Conservation (phyloP, 2,113 vertebrate genomes). For the Pygoscelis adeliae region DNA sequence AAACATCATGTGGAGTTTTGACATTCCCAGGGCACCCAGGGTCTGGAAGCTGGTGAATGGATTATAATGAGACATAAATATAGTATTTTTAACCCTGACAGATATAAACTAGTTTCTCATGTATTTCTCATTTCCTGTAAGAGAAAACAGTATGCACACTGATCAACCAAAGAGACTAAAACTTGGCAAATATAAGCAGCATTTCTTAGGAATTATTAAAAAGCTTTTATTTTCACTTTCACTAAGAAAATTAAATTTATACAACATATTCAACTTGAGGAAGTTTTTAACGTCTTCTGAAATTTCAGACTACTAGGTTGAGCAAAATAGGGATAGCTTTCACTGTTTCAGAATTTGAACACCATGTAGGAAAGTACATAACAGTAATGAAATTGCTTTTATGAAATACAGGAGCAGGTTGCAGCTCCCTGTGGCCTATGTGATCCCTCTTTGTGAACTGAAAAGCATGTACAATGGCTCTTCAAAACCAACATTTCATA, state of each 20-base stretch:
- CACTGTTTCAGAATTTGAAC: neutral
- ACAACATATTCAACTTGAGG: neutral
- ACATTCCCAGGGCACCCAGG: neutral
- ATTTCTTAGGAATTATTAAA: neutral
- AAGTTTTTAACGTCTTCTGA: neutral
- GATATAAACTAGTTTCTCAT: neutral
- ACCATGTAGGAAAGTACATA: neutral
- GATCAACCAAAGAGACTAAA: neutral
- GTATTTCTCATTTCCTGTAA: neutral
- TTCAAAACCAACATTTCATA: neutral
- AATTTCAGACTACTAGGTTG: neutral
- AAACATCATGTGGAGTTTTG: neutral
- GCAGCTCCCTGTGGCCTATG: neutral
- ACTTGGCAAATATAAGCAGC: neutral
- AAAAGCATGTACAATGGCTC: neutral
- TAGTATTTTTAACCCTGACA: neutral
- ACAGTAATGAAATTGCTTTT: neutral
- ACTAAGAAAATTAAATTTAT: neutral
- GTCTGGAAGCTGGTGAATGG: neutral
- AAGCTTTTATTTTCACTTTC: neutral
- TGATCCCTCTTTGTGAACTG: neutral
- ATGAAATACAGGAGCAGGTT: neutral
- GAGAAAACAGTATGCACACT: neutral
- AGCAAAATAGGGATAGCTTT: neutral
- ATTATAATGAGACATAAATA: neutral